Evolutionary conservation across 2,888 invertebrate genomes (phyloP).

Genomic region (Polia nebulosa): DNA sequence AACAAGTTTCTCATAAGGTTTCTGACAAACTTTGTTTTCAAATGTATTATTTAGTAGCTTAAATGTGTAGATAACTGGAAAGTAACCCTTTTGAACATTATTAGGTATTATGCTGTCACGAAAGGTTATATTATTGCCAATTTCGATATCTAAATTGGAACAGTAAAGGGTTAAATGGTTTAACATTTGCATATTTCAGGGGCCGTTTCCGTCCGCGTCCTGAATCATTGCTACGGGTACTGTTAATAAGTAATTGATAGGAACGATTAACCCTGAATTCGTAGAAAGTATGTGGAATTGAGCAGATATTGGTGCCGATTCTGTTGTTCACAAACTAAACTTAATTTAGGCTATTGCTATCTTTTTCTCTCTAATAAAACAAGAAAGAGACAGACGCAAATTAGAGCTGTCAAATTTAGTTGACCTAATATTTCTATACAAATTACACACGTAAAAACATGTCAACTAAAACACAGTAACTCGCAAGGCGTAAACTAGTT

Average conservation of each 20-base stretch:
- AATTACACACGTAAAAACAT: too few relatives aligned
- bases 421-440: too few relatives aligned
- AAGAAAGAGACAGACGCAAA: too few relatives aligned
- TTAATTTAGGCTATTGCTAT: too few relatives aligned
- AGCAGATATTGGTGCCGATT: too few relatives aligned
- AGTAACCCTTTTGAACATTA: constrained; percentile 32
- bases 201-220: constrained; percentile 38
- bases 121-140: constrained; percentile 51
- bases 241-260: constrained; percentile 41
- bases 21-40: constrained; percentile 53
- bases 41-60: constrained; percentile 54
- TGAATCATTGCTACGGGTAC: constrained; percentile 40
- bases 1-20: constrained; percentile 59
- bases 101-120: constrained; percentile 39
- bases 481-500: too few relatives aligned
- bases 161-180: constrained; percentile 61
- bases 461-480: too few relatives aligned
- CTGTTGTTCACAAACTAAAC: too few relatives aligned
- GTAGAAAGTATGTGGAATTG: constrained; percentile 14
- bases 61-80: constrained; percentile 35
- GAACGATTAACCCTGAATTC: constrained; percentile 22
- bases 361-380: too few relatives aligned
- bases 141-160: constrained; percentile 62
- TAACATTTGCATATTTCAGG: constrained; percentile 61
- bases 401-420: too few relatives aligned